Base-by-base conservation (phyloP, 2,113 vertebrate species). In the Nipponia nippon region DNA sequence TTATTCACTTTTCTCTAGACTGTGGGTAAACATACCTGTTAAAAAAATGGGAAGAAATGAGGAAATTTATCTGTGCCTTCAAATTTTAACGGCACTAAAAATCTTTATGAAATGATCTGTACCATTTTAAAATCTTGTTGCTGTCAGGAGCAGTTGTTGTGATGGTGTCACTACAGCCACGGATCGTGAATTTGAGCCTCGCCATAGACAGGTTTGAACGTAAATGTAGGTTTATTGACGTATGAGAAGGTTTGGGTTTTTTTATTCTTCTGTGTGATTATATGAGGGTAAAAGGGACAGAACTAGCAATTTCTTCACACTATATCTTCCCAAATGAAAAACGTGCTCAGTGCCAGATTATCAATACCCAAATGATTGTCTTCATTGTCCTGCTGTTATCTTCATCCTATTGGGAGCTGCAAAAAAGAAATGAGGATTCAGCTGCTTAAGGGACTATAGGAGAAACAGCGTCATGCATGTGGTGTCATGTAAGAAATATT, bases 341-440 rank as follows among this genome's bases (percentile, higher is more conserved):
- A 89, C 1, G 0, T 77, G 32, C 58, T 79, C 4, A 8, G 14
- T 94, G 71, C 42, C 23, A 30, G 65, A 27, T 91, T 92, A 58
- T 81, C 63, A 67, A 89, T 86, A 89, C 84, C 63, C 86, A 93
- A 94, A 94, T 87, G 59, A 95, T 94, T 82, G 50, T 93, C 93
- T 95, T 97, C 65, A 87, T 85, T 96, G 75, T 90, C 90, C 84
- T 91, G 38, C 83, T 84, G 67, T 81, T 86, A 72, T 83, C 98
- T 97, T 91, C 83, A 90, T 78, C 93, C 44, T 78, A 95, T 79
- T 34, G 98, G 95, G n/a, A 98, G 92, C 98, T 98, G 96, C n/a
- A 96, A 97, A 77, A 92, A 32, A 95, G 49, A 94, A 90, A 93
- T 13, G 71, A 93, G 25, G 50, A 76, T 91, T 96, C 91, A 94